These are phyloP conservation scores for Stigmatopora argus DNA, from an alignment of 2,113 vertebrate species.

Conservation along the genomic window DNA sequence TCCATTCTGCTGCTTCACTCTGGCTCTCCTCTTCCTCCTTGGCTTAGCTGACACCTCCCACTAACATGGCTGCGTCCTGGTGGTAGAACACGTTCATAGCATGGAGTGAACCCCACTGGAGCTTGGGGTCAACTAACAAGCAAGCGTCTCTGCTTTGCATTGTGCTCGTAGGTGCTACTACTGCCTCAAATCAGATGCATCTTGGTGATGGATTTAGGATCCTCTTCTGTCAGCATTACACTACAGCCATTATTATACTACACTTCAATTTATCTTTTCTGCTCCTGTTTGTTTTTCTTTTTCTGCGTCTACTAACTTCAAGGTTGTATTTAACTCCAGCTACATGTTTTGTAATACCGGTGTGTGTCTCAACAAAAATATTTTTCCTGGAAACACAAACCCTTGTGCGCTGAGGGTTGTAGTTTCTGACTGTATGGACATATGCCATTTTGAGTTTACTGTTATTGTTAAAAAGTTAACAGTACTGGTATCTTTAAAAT, in stretches of 20 bases:
- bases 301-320: conserved; percentile 1
- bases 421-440: neutral
- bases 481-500: too few relatives aligned
- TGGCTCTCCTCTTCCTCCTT: conserved; percentile 63
- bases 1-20: conserved; percentile 25
- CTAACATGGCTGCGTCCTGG: conserved; percentile 42
- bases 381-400: neutral
- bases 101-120: neutral
- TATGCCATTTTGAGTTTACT: neutral
- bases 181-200: neutral
- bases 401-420: neutral
- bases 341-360: neutral
- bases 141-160: neutral
- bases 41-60: conserved; percentile 71
- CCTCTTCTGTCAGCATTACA: conserved; percentile 21
- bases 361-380: neutral
- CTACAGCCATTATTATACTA: conserved; percentile 10
- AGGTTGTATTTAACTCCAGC: neutral
- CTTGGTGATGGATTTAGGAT: conserved; percentile 21
- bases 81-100: conserved; percentile 28
- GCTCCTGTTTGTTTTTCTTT: conserved; percentile 11
- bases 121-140: conserved; percentile 3
- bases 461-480: too few relatives aligned
- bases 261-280: conserved; percentile 15
- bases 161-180: neutral